These are phyloP conservation scores for Paracyprichromis sp. DNA, from an alignment of 2,113 vertebrate genomes.

Conservation along the genomic window DNA sequence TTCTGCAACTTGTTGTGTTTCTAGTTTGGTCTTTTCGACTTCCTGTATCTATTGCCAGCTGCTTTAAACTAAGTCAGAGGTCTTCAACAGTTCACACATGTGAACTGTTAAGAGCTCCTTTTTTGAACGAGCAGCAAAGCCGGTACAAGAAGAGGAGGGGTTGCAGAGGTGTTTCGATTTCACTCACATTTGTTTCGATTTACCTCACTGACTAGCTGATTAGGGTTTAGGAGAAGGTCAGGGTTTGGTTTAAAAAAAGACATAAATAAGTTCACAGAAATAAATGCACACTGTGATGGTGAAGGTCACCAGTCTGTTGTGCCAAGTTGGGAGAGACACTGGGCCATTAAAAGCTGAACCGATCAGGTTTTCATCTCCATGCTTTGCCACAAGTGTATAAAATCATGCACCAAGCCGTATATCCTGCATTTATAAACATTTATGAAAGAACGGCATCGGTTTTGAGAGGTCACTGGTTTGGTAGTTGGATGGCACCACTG, in stretches of 20 bases:
- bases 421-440: background rate
- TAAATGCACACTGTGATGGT: background rate
- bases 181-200: background rate
- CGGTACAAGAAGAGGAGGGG: background rate
- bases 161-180: background rate
- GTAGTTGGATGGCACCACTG: background rate
- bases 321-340: background rate
- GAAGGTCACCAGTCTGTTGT: background rate
- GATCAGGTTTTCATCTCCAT: background rate
- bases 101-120: background rate
- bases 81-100: background rate
- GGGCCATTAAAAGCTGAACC: background rate
- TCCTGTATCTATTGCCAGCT: background rate
- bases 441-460: background rate
- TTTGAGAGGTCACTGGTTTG: background rate
- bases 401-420: background rate
- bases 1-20: background rate
- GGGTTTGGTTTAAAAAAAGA: background rate
- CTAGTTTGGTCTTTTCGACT: background rate
- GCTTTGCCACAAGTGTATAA: background rate
- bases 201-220: background rate
- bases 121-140: background rate
- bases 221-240: background rate
- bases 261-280: background rate
- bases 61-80: background rate